phyloP scores from a whole-genome alignment of 1,140 invertebrate species.

The Drosophila lacteicornis region DNA sequence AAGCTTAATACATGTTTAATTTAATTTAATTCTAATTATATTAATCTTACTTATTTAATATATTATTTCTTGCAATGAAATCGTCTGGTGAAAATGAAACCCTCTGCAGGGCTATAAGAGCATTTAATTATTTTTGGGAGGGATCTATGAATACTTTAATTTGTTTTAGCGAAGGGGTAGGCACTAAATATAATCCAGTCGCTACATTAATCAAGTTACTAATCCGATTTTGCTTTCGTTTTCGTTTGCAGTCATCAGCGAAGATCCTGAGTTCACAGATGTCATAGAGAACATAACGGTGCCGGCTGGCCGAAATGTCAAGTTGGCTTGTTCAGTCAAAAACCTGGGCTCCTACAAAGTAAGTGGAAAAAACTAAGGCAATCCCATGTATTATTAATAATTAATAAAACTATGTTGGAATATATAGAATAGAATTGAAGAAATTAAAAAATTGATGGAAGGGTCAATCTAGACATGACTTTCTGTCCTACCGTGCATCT shows the following conservation, averaged over 20 bases:
- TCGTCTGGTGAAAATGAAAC: neutral
- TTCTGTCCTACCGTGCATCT: too few species aligned
- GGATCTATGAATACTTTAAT: conserved; percentile 25
- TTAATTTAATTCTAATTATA: neutral
- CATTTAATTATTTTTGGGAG: neutral
- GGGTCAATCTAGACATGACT: too few species aligned
- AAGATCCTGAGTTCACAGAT: conserved; percentile 89
- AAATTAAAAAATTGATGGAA: too few species aligned
- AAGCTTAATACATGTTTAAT: too few species aligned
- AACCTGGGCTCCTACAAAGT: conserved; percentile 94
- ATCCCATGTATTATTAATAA: neutral
- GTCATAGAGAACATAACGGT: conserved; percentile 90
- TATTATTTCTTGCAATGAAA: neutral
- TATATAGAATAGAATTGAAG: too few species aligned
- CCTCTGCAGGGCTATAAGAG: neutral
- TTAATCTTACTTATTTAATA: neutral
- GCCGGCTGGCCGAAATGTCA: conserved; percentile 93
- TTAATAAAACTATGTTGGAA: too few species aligned
- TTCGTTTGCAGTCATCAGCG: conserved; percentile 87
- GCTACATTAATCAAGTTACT: conserved; percentile 29
- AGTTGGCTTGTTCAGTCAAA: conserved; percentile 95
- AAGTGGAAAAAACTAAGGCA: conserved; percentile 48
- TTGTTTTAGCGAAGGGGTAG: neutral
- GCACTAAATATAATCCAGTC: conserved; percentile 17
- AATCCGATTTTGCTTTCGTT: conserved; percentile 6